Evolutionary conservation across 2,888 invertebrate species (phyloP).

Genomic region (Parelbella ahira): DNA sequence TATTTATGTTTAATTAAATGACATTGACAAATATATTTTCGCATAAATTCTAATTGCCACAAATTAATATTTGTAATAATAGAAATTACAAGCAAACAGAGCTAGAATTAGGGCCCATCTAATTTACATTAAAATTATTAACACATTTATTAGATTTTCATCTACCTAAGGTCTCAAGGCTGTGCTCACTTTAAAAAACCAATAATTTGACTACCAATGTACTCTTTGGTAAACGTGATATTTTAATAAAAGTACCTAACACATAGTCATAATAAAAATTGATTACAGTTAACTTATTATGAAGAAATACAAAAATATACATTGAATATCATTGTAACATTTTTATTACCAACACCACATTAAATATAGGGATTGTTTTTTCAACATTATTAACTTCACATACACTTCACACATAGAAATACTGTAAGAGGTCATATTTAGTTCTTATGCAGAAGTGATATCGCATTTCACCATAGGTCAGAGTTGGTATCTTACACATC

Average conservation of each 20-base stretch:
- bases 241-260: conserved; percentile 24
- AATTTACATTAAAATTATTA: too few relatives aligned
- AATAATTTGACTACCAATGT: conserved; percentile 24
- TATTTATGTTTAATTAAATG: too few relatives aligned
- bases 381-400: conserved; percentile 1
- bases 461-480: conserved; percentile 7
- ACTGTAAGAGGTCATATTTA: conserved; percentile 2
- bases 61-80: too few relatives aligned
- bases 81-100: too few relatives aligned
- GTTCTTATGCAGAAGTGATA: conserved; percentile 6
- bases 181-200: conserved; percentile 16
- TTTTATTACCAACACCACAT: conserved; percentile 30
- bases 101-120: too few relatives aligned
- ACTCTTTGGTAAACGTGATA: conserved; percentile 32
- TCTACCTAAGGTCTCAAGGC: not conserved
- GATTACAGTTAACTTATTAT: conserved; percentile 26
- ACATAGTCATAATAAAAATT: conserved; percentile 22
- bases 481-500: not conserved
- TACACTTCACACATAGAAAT: conserved; percentile 9
- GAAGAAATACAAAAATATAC: conserved; percentile 33
- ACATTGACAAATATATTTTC: too few relatives aligned
- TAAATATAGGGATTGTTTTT: conserved; percentile 11
- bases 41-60: too few relatives aligned
- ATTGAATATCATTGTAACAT: conserved; percentile 27
- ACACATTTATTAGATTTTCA: too few relatives aligned